These are phyloP conservation scores for Radopholus similis DNA, from an alignment of 1,140 invertebrate species.

Conservation along the genomic window DNA sequence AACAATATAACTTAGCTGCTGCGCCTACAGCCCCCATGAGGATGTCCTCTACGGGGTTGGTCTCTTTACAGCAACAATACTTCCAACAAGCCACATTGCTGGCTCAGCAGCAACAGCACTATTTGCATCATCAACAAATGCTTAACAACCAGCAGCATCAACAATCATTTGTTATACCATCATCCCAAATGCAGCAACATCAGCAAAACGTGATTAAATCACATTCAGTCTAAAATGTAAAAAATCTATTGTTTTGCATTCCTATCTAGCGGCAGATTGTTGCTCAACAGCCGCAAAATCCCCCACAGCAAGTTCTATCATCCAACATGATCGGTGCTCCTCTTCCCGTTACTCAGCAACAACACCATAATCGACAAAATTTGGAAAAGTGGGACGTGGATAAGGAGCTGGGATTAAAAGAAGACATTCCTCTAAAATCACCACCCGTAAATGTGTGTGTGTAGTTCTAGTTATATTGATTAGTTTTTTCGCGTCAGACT, in stretches of 20 bases:
- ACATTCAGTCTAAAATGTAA: background rate
- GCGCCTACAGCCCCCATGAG: background rate
- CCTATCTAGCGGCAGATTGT: too few relatives aligned
- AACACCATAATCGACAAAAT: slow-evolving; percentile 19
- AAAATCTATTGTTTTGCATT: background rate
- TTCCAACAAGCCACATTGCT: slow-evolving; percentile 3
- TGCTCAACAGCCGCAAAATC: background rate
- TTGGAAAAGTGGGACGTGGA: background rate
- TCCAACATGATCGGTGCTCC: background rate
- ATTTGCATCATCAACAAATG: background rate
- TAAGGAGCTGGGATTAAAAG: slow-evolving; percentile 9
- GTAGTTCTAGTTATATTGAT: background rate
- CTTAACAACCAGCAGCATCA: background rate
- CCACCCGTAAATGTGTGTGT: slow-evolving; percentile 11
- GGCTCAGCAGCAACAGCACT: slow-evolving; percentile 18
- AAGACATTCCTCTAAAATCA: background rate
- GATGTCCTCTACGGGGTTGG: background rate
- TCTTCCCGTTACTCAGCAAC: too few relatives aligned
- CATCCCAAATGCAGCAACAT: background rate
- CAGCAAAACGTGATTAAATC: background rate
- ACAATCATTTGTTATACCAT: background rate
- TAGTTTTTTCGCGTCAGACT: slow-evolving; percentile 24
- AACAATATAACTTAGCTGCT: background rate
- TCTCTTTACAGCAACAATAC: slow-evolving; percentile 7
- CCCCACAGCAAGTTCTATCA: background rate